Percentiles rank a stretch among this genome's conserved stretches.
phyloP scores from a whole-genome alignment of 2,797 vertebrate genomes.

The Ciconia nigra region DNA sequence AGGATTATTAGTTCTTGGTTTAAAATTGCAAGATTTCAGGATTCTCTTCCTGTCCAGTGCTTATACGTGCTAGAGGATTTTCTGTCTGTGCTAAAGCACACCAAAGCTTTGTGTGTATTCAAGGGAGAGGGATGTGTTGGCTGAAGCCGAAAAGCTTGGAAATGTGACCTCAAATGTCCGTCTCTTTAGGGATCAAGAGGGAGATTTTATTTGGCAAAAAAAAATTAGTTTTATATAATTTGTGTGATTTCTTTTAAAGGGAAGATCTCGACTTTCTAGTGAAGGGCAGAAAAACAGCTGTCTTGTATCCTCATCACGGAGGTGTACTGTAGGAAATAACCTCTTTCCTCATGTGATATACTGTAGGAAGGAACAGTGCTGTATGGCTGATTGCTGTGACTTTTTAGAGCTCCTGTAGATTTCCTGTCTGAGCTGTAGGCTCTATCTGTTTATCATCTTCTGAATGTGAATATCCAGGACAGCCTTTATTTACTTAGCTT shows the following conservation, averaged over 20 bases:
- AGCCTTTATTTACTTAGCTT: conserved; percentile 6
- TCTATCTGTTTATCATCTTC: neutral
- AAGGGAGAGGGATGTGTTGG: neutral
- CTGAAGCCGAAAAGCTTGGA: neutral
- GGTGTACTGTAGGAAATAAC: neutral
- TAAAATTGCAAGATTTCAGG: neutral
- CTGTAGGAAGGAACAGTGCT: neutral
- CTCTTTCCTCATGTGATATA: neutral
- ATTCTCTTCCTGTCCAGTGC: neutral
- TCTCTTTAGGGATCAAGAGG: neutral
- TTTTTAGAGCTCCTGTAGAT: neutral
- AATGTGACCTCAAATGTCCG: neutral
- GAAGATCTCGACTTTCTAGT: neutral
- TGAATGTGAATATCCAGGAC: neutral
- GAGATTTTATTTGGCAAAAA: neutral
- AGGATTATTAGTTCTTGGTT: neutral
- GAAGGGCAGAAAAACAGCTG: neutral
- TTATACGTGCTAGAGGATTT: neutral
- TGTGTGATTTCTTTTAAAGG: neutral
- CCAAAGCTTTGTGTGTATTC: neutral
- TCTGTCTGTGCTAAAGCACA: neutral
- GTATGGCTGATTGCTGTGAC: neutral
- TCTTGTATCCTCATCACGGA: neutral
- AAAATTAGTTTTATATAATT: neutral
- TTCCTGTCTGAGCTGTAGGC: neutral